phyloP scores from a whole-genome alignment of 1,140 invertebrate genomes.

The Brachionus paranguensis region DNA sequence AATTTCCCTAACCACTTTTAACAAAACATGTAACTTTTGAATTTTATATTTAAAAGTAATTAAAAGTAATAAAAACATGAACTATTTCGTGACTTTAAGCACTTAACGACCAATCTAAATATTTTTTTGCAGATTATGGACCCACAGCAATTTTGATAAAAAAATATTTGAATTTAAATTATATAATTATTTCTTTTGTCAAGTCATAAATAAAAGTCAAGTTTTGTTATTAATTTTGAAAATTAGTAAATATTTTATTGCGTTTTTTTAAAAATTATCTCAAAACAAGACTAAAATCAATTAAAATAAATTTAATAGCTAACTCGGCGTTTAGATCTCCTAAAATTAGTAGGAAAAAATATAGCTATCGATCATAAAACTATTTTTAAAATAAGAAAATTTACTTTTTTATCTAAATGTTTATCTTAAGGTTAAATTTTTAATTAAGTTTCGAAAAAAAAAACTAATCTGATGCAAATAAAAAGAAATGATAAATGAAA shows the following conservation, averaged over 20 bases:
- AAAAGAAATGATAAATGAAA: too few relatives aligned
- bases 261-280: not conserved
- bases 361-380: too few relatives aligned
- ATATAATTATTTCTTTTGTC: not conserved
- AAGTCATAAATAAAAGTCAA: not conserved
- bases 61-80: not conserved
- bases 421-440: too few relatives aligned
- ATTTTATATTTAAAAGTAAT: not conserved
- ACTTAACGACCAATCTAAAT: not conserved
- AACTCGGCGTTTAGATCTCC: too few relatives aligned
- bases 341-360: too few relatives aligned
- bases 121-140: not conserved
- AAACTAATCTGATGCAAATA: too few relatives aligned
- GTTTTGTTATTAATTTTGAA: not conserved
- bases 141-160: not conserved
- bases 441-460: too few relatives aligned
- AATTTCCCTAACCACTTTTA: not conserved
- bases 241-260: not conserved
- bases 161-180: not conserved
- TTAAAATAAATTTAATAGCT: not conserved
- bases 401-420: too few relatives aligned
- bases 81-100: not conserved
- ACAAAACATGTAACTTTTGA: not conserved
- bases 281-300: not conserved
- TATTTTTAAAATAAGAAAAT: too few relatives aligned